Evolutionary conservation across 2,797 vertebrate species (phyloP), one percentile per base, ranked within the genome.

Genomic region (Pterois miles): DNA sequence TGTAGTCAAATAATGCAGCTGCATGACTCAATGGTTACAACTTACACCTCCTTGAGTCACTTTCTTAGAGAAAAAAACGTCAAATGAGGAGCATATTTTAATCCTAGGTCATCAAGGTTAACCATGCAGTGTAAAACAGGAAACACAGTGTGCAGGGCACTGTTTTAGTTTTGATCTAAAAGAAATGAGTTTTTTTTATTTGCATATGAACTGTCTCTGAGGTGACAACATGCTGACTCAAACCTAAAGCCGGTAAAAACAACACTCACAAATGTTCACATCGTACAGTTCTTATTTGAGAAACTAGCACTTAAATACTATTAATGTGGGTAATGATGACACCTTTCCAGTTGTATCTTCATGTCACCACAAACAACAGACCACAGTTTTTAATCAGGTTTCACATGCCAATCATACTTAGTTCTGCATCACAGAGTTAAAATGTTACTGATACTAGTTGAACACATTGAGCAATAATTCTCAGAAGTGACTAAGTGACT

Each of bases 11-110:
- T 12, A 1, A 52, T 16, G 25, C 12, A 69, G 65, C 13, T 65
- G 85, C 57, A 25, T 40, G 71, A 68, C 67, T 43, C 56, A 78
- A 48, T 63, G 33, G 33, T 60, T 52, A 60, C 43, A 46, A n/a
- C 22, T 14, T 20, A 50, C 5, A 50, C 7, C 5, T 34, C 14
- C 11, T 43, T 4, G 10, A 58, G 22, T 33, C 22, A 27, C 20
- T 31, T 14, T n/a, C 38, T 0, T 29, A n/a, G 16, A 48, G 9
- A 50, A 70, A 22, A 50, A 8, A 6, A 29, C n/a, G 27, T 25
- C n/a, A 62, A 63, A 46, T 46, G 43, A 46, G 43, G 20, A 11
- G 18, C 16, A 25, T 7, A 7, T 25, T 20, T 59, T 12, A 16
- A 40, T 43, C 25, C 12, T 8, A n/a, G 8, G 22, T 31, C 34